These are phyloP conservation scores for Xiphorhynchus elegans DNA, from an alignment of 2,113 vertebrate species.

Conservation along the genomic window DNA sequence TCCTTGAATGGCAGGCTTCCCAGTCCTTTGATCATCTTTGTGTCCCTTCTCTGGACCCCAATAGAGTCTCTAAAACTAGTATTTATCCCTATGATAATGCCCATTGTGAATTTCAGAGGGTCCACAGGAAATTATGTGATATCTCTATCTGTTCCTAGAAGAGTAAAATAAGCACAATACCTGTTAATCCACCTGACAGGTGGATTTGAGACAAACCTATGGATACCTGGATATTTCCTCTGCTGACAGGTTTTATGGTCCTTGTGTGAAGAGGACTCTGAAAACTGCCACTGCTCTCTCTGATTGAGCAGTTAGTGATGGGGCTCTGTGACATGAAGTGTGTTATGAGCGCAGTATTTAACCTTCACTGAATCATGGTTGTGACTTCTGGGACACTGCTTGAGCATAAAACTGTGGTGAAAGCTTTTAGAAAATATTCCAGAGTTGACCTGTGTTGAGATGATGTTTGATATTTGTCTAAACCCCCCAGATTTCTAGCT, in stretches of 20 bases:
- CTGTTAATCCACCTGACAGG: background rate
- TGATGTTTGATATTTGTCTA: background rate
- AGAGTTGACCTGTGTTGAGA: background rate
- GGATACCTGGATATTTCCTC: background rate
- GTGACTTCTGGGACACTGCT: background rate
- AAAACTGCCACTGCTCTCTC: background rate
- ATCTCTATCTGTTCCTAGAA: background rate
- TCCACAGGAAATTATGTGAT: background rate
- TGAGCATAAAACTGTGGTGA: background rate
- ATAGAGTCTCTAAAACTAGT: background rate
- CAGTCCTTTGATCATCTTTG: background rate
- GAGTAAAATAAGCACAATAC: background rate
- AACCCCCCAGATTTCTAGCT: background rate
- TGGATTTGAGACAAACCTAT: background rate
- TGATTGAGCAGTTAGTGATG: background rate
- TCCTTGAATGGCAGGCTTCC: background rate
- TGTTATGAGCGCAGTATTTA: accelerated
- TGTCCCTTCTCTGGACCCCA: background rate
- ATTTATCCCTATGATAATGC: background rate
- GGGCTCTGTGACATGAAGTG: background rate
- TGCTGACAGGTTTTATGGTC: background rate
- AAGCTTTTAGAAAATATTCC: background rate
- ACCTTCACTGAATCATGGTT: background rate
- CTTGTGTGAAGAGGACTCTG: background rate
- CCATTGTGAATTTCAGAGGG: background rate